These are phyloP conservation scores for Formica aserva DNA, from an alignment of 2,888 invertebrate genomes.

Conservation along the genomic window DNA sequence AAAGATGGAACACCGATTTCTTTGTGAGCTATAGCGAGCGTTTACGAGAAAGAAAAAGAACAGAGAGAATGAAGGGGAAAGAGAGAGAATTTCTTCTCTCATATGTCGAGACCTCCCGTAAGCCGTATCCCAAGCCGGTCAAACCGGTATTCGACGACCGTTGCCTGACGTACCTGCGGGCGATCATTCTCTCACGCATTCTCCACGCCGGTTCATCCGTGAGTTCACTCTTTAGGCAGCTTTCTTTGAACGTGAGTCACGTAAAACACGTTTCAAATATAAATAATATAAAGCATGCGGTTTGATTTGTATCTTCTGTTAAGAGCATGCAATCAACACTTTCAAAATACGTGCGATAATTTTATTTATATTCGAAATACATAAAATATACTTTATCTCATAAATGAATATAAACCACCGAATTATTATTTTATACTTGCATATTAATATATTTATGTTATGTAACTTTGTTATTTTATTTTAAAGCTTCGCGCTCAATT, in stretches of 20 bases:
- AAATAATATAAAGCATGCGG: not conserved
- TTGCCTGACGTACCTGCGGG: constrained; percentile 58
- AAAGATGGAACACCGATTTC: constrained; percentile 67
- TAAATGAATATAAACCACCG: not conserved
- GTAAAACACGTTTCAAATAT: not conserved
- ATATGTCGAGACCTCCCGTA: constrained; percentile 78
- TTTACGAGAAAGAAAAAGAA: constrained; percentile 48
- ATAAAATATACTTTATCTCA: not conserved
- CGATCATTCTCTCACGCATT: constrained; percentile 56
- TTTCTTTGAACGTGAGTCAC: not conserved
- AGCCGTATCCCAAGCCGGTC: constrained; percentile 78
- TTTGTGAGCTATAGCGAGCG: constrained; percentile 70
- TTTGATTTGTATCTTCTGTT: not conserved
- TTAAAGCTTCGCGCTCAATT: constrained; percentile 42
- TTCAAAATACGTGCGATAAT: not conserved
- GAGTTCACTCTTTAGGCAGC: constrained; percentile 9
- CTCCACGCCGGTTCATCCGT: constrained; percentile 23
- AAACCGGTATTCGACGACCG: constrained; percentile 77
- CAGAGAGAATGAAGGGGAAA: constrained; percentile 53
- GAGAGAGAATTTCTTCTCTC: constrained; percentile 55
- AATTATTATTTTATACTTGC: constrained; percentile 35
- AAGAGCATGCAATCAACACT: not conserved
- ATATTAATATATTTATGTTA: not conserved
- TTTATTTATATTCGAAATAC: not conserved
- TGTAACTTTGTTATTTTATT: constrained; percentile 34